A percentile compares a stretch with the other conserved stretches of the same genome.
Conservation (phyloP, 2,113 vertebrate species). For the Nibea albiflora region DNA sequence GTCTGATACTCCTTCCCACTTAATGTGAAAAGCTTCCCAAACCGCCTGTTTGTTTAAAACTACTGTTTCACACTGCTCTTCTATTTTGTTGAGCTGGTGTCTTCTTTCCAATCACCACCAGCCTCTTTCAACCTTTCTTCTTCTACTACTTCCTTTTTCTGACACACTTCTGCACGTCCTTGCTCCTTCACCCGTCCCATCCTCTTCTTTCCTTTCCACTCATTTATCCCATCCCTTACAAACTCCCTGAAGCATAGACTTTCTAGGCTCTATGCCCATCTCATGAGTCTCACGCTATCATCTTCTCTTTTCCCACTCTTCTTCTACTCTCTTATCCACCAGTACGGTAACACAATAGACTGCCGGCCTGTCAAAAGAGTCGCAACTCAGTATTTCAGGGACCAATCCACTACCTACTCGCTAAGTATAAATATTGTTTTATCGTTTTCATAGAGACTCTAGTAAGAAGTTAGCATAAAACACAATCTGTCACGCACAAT, state of each 20-base stretch:
- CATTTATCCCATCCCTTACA: constrained; percentile 25
- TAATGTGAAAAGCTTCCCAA: constrained; percentile 1
- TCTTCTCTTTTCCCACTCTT: constrained; percentile 6
- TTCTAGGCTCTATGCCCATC: constrained; percentile 14
- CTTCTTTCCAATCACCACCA: constrained; percentile 13
- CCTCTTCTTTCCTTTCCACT: constrained; percentile 23
- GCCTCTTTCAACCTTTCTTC: neutral
- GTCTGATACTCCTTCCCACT: neutral
- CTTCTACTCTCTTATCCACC: neutral
- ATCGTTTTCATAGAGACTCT: neutral
- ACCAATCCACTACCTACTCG: neutral
- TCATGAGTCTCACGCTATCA: constrained; percentile 8
- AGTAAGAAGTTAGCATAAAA: neutral
- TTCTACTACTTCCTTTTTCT: constrained; percentile 2
- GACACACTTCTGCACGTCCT: constrained; percentile 21
- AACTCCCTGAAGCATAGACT: neutral
- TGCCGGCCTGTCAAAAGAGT: neutral
- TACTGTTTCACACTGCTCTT: constrained; percentile 18
- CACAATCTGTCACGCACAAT: neutral
- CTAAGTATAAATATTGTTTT: neutral
- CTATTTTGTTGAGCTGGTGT: constrained; percentile 7
- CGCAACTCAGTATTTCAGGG: neutral
- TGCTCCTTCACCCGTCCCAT: constrained; percentile 23
- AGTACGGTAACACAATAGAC: neutral
- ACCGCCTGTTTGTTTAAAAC: constrained; percentile 18